These are phyloP conservation scores for Dolichopus griseipennis DNA, from an alignment of 2,888 invertebrate species.

Conservation along the genomic window DNA sequence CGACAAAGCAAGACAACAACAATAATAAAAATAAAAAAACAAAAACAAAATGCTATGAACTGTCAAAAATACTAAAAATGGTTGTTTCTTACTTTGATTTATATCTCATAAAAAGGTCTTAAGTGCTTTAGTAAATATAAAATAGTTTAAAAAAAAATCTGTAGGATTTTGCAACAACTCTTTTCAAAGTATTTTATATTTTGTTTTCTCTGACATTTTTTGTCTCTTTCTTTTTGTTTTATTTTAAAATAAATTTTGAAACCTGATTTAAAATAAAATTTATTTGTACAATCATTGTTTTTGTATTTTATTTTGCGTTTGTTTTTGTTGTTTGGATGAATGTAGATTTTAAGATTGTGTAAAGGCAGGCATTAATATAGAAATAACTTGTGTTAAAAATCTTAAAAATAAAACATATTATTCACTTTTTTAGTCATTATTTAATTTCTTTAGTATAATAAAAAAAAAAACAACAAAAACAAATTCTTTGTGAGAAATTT, in stretches of 20 bases:
- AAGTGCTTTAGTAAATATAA: background rate
- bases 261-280: background rate
- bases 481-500: too few relatives aligned
- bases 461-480: too few relatives aligned
- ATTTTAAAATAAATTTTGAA: background rate
- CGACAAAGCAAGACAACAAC: background rate
- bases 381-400: too few relatives aligned
- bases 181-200: background rate
- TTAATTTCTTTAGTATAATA: too few relatives aligned
- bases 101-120: background rate
- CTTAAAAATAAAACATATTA: too few relatives aligned
- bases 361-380: too few relatives aligned
- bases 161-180: background rate
- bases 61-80: background rate
- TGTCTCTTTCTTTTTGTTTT: background rate
- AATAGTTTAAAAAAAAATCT: background rate
- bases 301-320: background rate
- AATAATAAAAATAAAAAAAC: background rate
- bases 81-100: background rate
- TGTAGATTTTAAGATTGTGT: too few relatives aligned
- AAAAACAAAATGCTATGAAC: background rate
- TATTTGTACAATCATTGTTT: background rate
- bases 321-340: background rate
- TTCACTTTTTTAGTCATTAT: too few relatives aligned
- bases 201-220: too few relatives aligned